Evolutionary conservation across 2,113 vertebrate species (phyloP).

Genomic region (Chaenogobius annularis): DNA sequence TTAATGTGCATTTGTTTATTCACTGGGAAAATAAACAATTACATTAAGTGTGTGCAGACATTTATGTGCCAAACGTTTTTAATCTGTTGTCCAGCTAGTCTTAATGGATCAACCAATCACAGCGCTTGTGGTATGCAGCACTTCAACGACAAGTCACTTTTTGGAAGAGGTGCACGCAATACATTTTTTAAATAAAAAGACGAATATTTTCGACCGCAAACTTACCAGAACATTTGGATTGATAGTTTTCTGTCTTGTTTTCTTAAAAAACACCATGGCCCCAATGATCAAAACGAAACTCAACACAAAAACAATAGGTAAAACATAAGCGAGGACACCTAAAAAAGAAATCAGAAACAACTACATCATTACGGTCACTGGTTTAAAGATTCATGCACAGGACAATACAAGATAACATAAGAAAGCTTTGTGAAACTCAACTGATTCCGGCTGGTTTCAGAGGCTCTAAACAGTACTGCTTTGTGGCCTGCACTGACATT

Average conservation of each 20-base stretch:
- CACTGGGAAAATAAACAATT: too few species aligned
- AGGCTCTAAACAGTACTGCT: conserved; percentile 3
- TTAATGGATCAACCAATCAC: too few species aligned
- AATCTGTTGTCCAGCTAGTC: too few species aligned
- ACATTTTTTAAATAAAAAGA: too few species aligned
- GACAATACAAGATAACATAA: not conserved
- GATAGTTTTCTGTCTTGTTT: not conserved
- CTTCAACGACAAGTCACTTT: too few species aligned
- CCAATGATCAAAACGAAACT: fast-evolving
- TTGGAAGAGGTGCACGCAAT: too few species aligned
- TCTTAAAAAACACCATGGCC: conserved; percentile 23
- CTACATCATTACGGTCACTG: too few species aligned
- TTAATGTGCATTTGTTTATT: too few species aligned
- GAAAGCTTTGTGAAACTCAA: conserved; percentile 23
- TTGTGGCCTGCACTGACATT: not conserved
- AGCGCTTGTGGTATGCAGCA: too few species aligned
- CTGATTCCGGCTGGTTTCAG: fast-evolving
- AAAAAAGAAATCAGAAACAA: not conserved
- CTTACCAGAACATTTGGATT: not conserved
- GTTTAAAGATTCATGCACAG: not conserved
- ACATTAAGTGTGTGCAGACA: too few species aligned
- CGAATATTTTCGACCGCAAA: not conserved
- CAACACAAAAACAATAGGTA: fast-evolving
- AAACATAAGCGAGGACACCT: not conserved
- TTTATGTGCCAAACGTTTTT: too few species aligned